Percentiles rank a stretch among this genome's conserved stretches.
Conservation (phyloP, 2,113 vertebrate genomes). For the Trematocara variabile region DNA sequence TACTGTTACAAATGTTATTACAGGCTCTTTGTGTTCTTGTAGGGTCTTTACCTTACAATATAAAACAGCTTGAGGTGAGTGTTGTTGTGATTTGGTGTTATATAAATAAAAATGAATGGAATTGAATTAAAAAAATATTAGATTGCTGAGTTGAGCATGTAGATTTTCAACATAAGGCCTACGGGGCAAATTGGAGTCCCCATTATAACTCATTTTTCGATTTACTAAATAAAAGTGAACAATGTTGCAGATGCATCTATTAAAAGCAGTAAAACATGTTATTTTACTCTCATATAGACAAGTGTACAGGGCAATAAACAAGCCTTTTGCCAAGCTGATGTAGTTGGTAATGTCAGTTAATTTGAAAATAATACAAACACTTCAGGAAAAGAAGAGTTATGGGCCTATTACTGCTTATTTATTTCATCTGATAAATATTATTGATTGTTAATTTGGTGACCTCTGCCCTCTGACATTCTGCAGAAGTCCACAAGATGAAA, state of each 20-base stretch:
- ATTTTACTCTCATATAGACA: rapidly evolving
- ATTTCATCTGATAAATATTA: not conserved
- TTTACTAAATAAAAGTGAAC: not conserved
- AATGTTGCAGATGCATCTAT: not conserved
- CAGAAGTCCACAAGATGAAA: not conserved
- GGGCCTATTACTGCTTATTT: not conserved
- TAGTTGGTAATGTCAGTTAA: not conserved
- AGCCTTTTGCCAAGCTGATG: not conserved
- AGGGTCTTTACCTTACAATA: not conserved
- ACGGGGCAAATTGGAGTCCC: not conserved
- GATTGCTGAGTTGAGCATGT: not conserved
- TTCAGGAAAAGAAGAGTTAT: not conserved
- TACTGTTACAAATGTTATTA: not conserved
- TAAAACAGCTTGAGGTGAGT: not conserved
- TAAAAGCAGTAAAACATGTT: not conserved
- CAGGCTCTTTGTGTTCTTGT: not conserved
- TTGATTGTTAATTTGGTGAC: not conserved
- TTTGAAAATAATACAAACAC: not conserved
- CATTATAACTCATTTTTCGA: not conserved
- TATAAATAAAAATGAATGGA: not conserved
- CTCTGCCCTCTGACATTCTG: not conserved
- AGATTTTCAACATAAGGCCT: not conserved
- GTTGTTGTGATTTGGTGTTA: not conserved
- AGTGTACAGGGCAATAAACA: not conserved
- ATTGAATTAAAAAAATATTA: not conserved